Base-by-base conservation (phyloP, 2,797 vertebrate genomes). In the Euphonia xanthogaster region DNA sequence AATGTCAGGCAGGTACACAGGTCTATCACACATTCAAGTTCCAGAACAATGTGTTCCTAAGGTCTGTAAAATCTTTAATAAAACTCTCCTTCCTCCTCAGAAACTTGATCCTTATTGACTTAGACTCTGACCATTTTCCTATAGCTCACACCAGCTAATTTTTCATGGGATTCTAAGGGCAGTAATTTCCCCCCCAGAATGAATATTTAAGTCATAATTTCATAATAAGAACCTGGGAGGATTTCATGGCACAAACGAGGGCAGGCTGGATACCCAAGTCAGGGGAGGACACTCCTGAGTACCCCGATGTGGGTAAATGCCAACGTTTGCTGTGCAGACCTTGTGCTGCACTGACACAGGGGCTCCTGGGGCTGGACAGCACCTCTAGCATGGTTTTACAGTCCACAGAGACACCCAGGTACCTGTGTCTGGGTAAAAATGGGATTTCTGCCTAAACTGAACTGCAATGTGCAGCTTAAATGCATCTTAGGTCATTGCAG, bases 71-170 rank as follows among this genome's bases (percentile, higher is more conserved):
- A 70, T 65, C 63, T 87, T 91, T 76, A 61, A 73, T 79, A 93
- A 86, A 93, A 85, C 37, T 66, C 45, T 77, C 37, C 72, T 93
- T 96, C 88, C 83, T 88, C 30, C 73, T 96, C 47, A 76, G 75
- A 82, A 92, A 75, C 35, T 39, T 65, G 24, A 71, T 86, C 78
- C 33, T 67, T 93, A 37, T 33, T 74, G 65, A 47, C 65, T 67
- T 81, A 57, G 14, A 68, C 44, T 78, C 74, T 65, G 60, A 79
- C 42, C 75, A 75, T 47, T 22, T 76, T 91, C 58, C 58, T 78
- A 20, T 9, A 65, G 27, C 24, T 82, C 40, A 70, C 19, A 33
- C 6, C 50, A 68, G 37, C 42, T 76, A 33, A 50, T 58, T 87
- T 67, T 68, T 12, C 15, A 5, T 30, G 19, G 42, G 14, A 72